Base-by-base conservation (phyloP, 2,888 invertebrate genomes). In the Anthrax anthrax region DNA sequence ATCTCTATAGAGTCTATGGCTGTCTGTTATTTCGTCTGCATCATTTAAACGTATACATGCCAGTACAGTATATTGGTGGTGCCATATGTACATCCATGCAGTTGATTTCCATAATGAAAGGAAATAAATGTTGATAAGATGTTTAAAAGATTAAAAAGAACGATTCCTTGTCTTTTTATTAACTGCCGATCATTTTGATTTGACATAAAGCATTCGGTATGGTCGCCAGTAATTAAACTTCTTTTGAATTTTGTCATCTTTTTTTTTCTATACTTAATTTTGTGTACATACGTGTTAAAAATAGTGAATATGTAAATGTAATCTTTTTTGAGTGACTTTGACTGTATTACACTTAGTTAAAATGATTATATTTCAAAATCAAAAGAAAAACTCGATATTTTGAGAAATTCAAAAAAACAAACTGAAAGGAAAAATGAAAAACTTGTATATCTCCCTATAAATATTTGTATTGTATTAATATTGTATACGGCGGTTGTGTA, bases 361-460 rank as follows among this genome's bases (percentile, higher is more conserved):
- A 23, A 41, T 40, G 45, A 45, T 45, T 45, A 40, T 46, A 42
- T 46, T 46, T 42, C 37, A 46, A 46, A 32, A 32, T 32, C 29
- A 23, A 32, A 32, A 32, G 29, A 32, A 32, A 32, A 32, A 32
- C 12, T 32, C 13, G 29, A 32, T 32, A 32, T 32, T 10, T 32
- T 27, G 23, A 8, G 5, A 27, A 27, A 8, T 23, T 23, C 23
- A 23, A 6, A 23, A 23, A 23, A 8, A 23, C 4, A 23, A 23
- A 23, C 23, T 23, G 23, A 6, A 23, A 32, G 12, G 12, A 32
- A 12, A 2, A 6, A 23, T 12, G 12, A 32, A 32, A 12, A 2
- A 32, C 29, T 32, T 12, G 12, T 9, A 3, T 12, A 12, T 32
- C 29, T 27, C 29, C 29, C 13, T 32, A 32, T 32, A 4, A 32